These are phyloP conservation scores for Quadroppia sp. DNA, from an alignment of 2,888 invertebrate species.

Conservation along the genomic window DNA sequence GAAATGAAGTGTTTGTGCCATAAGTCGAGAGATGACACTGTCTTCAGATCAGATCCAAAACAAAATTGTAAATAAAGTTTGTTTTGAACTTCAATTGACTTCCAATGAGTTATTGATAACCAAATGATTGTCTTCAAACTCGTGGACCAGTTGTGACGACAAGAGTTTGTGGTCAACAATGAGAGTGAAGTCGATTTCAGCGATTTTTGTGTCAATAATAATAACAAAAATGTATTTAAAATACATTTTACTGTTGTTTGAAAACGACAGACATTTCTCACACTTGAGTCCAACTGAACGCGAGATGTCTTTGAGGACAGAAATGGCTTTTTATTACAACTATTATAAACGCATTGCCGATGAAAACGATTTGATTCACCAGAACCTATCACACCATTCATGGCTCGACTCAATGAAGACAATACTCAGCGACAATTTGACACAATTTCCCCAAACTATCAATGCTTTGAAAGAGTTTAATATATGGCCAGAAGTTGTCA, in stretches of 20 bases:
- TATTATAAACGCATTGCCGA: conserved; percentile 74
- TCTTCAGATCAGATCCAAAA: not conserved
- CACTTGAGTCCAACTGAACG: conserved; percentile 75
- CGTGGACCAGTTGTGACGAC: no score
- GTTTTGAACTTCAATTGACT: conserved; percentile 11
- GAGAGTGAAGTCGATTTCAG: not conserved
- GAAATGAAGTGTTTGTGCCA: no score
- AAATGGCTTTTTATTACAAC: conserved; percentile 84
- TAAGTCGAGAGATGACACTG: not conserved
- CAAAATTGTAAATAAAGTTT: not conserved
- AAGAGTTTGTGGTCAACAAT: no score
- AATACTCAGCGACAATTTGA: conserved; percentile 66
- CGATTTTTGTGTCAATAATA: not conserved
- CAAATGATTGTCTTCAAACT: no score
- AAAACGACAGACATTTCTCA: conserved; percentile 76
- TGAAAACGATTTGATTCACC: not conserved
- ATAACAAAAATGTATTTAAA: conserved; percentile 50
- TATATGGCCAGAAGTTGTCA: conserved; percentile 72
- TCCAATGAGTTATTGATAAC: no score
- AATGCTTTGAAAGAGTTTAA: conserved; percentile 78
- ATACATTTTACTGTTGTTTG: conserved; percentile 70
- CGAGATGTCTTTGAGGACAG: conserved; percentile 77
- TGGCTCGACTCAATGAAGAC: conserved; percentile 62
- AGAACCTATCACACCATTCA: conserved; percentile 49
- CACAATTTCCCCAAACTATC: conserved; percentile 74